Conservation (phyloP, 2,113 vertebrate species). For the Morone chrysops region DNA sequence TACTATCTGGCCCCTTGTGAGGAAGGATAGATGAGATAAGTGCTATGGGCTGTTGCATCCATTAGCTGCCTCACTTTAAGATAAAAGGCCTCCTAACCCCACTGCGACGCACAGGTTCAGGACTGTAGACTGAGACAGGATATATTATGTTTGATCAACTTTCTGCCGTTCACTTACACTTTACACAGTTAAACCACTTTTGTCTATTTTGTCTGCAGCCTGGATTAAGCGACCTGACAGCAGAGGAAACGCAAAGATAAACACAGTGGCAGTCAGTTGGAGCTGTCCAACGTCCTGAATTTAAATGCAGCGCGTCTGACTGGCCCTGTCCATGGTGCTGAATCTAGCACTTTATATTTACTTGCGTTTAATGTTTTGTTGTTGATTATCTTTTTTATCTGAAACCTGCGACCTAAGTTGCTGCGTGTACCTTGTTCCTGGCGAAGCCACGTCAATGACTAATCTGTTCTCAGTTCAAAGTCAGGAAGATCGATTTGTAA, state of each 20-base stretch:
- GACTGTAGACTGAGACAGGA: conserved; percentile 39
- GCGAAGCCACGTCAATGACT: conserved; percentile 34
- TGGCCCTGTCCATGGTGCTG: conserved; percentile 49
- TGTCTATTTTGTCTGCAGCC: conserved; percentile 21
- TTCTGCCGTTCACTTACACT: conserved; percentile 3
- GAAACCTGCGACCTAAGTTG: neutral
- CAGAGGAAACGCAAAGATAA: conserved; percentile 13
- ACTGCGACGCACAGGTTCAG: conserved; percentile 38
- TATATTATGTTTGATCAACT: conserved; percentile 31
- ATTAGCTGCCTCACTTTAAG: conserved; percentile 70
- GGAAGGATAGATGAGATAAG: conserved; percentile 65
- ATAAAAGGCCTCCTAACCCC: conserved; percentile 62
- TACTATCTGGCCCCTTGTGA: conserved; percentile 42
- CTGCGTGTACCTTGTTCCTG: conserved; percentile 4
- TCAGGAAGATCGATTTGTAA: conserved; percentile 57
- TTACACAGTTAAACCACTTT: conserved; percentile 24
- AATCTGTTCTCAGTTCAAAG: conserved; percentile 52
- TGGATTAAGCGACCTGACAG: conserved; percentile 29
- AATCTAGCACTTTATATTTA: conserved; percentile 11
- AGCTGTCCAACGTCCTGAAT: conserved; percentile 44
- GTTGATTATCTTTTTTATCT: neutral
- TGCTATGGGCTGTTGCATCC: conserved; percentile 63
- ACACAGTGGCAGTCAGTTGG: conserved; percentile 26
- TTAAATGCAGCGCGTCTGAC: conserved; percentile 15
- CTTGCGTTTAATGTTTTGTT: too few species aligned